Conservation (phyloP, 2,113 vertebrate species). For the Ancistrus triradiatus region DNA sequence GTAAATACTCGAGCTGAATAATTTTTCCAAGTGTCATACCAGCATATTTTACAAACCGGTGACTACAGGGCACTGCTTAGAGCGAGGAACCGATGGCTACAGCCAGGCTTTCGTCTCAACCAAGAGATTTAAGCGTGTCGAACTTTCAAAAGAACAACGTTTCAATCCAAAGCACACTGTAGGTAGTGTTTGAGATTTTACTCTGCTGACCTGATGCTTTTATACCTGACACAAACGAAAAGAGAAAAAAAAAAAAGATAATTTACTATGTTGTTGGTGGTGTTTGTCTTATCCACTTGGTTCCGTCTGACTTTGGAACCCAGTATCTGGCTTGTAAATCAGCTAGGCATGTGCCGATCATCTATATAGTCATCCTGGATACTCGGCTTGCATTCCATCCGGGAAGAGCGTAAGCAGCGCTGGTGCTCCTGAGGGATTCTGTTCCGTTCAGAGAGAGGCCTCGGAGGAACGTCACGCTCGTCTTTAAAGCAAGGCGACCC, state of each 20-base stretch:
- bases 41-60: conserved; percentile 76
- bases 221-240: conserved; percentile 56
- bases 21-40: conserved; percentile 79
- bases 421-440: too few species aligned
- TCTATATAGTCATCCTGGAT: too few species aligned
- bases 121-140: conserved; percentile 48
- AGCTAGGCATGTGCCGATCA: conserved; percentile 28
- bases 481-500: neutral
- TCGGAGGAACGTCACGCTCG: too few species aligned
- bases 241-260: conserved; percentile 5
- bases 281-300: conserved; percentile 63
- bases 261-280: conserved; percentile 48
- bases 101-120: conserved; percentile 35
- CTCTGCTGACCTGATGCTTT: conserved; percentile 68
- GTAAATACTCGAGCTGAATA: conserved; percentile 75
- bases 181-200: conserved; percentile 78
- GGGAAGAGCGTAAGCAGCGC: too few species aligned
- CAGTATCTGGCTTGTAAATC: conserved; percentile 52
- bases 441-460: too few species aligned
- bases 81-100: neutral
- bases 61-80: conserved; percentile 32
- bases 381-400: too few species aligned
- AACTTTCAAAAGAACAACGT: conserved; percentile 54
- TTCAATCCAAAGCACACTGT: conserved; percentile 87
- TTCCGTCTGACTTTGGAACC: conserved; percentile 54